Conservation (phyloP, 1,140 invertebrate species). For the Alviniconcha marisindica region DNA sequence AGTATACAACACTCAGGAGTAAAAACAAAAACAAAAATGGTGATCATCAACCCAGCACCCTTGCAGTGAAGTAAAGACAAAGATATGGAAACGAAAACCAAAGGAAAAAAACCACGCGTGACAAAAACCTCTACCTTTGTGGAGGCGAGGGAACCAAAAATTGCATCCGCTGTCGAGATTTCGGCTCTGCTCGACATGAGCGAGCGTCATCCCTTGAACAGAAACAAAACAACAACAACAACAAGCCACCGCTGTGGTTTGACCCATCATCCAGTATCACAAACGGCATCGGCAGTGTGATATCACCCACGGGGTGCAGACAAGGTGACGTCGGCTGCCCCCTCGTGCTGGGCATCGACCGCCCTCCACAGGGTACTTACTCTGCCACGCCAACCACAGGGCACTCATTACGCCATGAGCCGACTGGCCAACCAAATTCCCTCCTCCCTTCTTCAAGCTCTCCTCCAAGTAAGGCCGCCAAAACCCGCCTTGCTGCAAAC, state of each 20-base stretch:
- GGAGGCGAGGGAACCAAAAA: background rate
- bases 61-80: no score
- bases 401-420: background rate
- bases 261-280: no score
- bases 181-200: background rate
- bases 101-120: background rate
- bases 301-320: background rate
- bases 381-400: background rate
- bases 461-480: constrained; percentile 19
- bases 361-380: no score
- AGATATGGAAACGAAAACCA: no score
- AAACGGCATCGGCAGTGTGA: background rate
- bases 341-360: no score
- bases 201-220: background rate
- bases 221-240: background rate
- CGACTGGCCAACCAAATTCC: background rate
- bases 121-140: background rate
- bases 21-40: no score
- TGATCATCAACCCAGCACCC: background rate
- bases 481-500: constrained; percentile 5
- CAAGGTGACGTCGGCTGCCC: background rate
- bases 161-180: background rate
- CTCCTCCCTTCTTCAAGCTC: background rate
- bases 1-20: no score
- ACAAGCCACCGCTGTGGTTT: no score